Base-by-base conservation (phyloP, 2,797 vertebrate genomes). In the Phylloscopus collybita region DNA sequence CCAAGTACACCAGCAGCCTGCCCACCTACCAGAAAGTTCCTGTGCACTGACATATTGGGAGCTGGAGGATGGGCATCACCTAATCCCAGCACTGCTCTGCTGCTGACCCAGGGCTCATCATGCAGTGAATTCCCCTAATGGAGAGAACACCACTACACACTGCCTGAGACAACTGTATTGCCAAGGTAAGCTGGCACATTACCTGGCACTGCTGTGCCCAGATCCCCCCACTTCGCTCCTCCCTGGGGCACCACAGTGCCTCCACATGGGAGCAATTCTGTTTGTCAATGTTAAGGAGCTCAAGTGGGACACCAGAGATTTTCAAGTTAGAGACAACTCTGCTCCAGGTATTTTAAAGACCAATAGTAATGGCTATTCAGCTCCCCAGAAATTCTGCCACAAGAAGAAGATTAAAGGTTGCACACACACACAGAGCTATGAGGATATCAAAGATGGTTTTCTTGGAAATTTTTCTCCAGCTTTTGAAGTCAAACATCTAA, bases 121-220 rank as follows among this genome's bases (percentile, higher is more conserved):
- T 6, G 53, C 0, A 0, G 53, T n/a, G 4, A 70, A 61, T 6
- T 62, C 29, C 69, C 1, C 0, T 36, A 30, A 67, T 0, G 9
- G 27, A 38, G 70, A 42, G 23, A 56, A 26, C 36, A 29, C 38
- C 15, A 2, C 8, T 14, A 34, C 6, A 4, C 34, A 38, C 16
- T 25, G 42, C 11, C 13, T 45, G 10, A 5, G 45, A 50, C 65
- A 15, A 16, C 0, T 2, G 2, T 4, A 42, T 7, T 7, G 1
- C 67, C 57, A 36, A 54, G 62, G 60, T 4, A 9, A 81, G 60
- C 38, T 59, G n/a, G 23, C 38, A 42, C 0, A 1, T n/a, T 36
- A 34, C 36, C 26, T 45, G 29, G 25, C 54, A 62, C 81, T 54
- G 34, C 64, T 67, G 54, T 27, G 26, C 80, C 47, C 85, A 75